Evolutionary conservation across 2,888 invertebrate genomes (phyloP), one percentile per base, ranked within the genome.

Genomic region (Caenorhabditis angaria): DNA sequence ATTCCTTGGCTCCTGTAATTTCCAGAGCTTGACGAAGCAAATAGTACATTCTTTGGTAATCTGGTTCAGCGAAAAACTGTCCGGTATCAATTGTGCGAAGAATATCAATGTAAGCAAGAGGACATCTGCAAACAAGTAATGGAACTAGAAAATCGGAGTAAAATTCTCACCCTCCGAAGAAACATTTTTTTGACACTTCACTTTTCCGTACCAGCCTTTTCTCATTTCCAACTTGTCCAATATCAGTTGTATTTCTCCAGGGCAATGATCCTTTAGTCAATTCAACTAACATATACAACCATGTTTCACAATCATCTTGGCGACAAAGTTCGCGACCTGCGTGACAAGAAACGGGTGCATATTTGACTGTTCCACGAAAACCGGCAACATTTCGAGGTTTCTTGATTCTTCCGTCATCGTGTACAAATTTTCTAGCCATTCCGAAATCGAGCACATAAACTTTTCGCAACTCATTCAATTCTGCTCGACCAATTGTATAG

Each of bases 361-460:
- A 83, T 60, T 82, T 82, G 47, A 83, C 83, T 41, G 70, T 75
- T 27, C 76, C 69, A 12, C 83, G 77, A 65, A 83, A 83, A 50
- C 82, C 83, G 57, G 83, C 81, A 35, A 77, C 80, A 29, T 73
- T 76, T 32, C 84, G 55, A 29, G 84, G 84, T 53, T 81, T 76
- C 77, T 76, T 83, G 73, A 65, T 79, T 1, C 72, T 76, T 10
- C 83, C 83, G 47, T 82, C 82, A 22, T 79, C 82, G 70, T 83
- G 81, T 5, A 81, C 79, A 63, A 83, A 83, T 63, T 82, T 83
- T 1, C 83, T 70, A 18, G 78, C 78, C 83, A 83, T 83, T 47
- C 60, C 84, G 64, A 84, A 84, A 64, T 84, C 84, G 53, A 84
- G 82, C 27, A 84, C 83, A 68, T 84, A 84, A 6, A 84, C 78